Evolutionary conservation across 2,113 vertebrate species (phyloP), one percentile per base, ranked within the genome.

Genomic region (Steatornis caripensis): DNA sequence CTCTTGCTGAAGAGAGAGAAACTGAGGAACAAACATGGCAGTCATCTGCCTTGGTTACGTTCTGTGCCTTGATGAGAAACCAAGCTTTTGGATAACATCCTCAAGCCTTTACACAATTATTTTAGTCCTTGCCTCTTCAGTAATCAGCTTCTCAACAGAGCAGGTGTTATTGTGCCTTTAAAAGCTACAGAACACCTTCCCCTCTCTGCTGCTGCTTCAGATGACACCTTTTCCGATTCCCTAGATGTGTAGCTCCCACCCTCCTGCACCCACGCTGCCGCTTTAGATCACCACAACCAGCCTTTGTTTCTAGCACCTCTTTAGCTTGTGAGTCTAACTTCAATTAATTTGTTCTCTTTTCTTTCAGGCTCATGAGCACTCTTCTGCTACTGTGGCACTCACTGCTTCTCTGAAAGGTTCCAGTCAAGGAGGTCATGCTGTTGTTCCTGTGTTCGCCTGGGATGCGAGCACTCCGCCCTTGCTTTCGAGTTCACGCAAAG

Each of bases 141-240:
- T 65, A 53, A 70, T 46, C 46, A 51, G 36, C 10, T 49, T 57
- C 54, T 83, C 86, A 72, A 79, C 36, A 71, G 26, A 58, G 6
- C 43, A 49, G 34, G 51, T 39, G 36, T 45, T 61, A 4, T 19
- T 0, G 0, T n/a, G 26, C 27, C 18, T 90, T 71, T 71, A 58
- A 85, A 58, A 76, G 12, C 43, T 30, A 4, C 22, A 49, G 16
- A 55, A 65, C 12, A 26, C 20, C 12, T 66, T 61, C 24, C 41
- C 22, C 7, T 46, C 45, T 39, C 45, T 48, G 37, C 61, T 51
- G 32, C 41, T 29, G 26, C 43, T 76, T 69, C 53, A 34, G 8
- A 36, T 20, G 13, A 11, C 8, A 9, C 34, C n/a, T 36, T 45
- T 55, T 19, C 15, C 1, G 0, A 6, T 80, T 39, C 8, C 3